A percentile compares a stretch with the other conserved stretches of the same genome.
phyloP scores from a whole-genome alignment of 1,140 invertebrate species.

The Dinoponera quadriceps region DNA sequence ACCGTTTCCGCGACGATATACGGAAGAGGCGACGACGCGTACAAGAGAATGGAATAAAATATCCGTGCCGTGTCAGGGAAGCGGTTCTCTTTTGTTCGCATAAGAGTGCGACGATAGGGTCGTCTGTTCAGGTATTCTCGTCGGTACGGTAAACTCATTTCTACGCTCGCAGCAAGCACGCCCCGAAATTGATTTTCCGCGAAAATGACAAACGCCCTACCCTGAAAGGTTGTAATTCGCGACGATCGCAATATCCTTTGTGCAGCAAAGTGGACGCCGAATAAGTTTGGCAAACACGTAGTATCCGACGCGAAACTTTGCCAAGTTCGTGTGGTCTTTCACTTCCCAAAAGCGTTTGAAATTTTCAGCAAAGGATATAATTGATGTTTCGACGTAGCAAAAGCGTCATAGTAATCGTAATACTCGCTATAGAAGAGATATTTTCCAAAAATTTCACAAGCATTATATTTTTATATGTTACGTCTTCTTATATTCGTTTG shows the following conservation, averaged over 20 bases:
- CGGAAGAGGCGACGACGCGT: constrained; percentile 1
- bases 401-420: not conserved
- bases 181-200: constrained; percentile 42
- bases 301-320: not conserved
- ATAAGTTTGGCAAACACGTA: constrained; percentile 7
- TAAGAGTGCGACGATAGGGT: constrained; percentile 19
- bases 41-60: constrained; percentile 41
- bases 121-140: constrained; percentile 6
- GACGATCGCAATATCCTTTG: not conserved
- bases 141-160: constrained; percentile 31
- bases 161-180: no score
- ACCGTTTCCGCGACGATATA: constrained; percentile 15
- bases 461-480: not conserved
- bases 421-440: not conserved
- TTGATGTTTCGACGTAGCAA: not conserved
- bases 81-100: constrained; percentile 42
- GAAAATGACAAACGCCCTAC: constrained; percentile 40
- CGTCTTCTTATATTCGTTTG: not conserved
- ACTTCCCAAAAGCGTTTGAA: not conserved
- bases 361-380: not conserved
- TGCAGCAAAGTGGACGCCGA: not conserved
- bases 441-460: not conserved
- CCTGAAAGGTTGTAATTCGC: constrained; percentile 26
- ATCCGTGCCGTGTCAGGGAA: not conserved
- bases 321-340: no score